Conservation (phyloP, 2,888 invertebrate species). For the Nemapogon koenigi region DNA sequence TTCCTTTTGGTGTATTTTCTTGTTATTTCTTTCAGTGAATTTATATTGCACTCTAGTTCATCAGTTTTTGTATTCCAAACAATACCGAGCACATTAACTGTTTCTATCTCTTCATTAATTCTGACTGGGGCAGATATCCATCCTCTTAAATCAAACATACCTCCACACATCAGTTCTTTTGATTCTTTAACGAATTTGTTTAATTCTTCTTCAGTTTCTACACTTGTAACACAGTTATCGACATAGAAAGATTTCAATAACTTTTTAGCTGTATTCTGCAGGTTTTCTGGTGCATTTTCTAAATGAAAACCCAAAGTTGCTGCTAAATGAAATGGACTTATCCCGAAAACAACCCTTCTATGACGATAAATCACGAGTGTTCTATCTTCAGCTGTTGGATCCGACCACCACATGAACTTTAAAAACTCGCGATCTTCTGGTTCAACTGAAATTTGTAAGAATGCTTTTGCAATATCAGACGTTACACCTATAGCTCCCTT, state of each 20-base stretch:
- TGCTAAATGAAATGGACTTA: constrained; percentile 11
- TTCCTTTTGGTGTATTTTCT: constrained; percentile 11
- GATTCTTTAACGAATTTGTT: constrained; percentile 13
- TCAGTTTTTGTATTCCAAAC: constrained; percentile 13
- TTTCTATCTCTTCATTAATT: no score
- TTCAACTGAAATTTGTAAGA: constrained; percentile 21
- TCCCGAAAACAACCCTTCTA: constrained; percentile 12
- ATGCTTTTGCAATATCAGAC: constrained; percentile 24
- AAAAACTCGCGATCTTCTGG: constrained; percentile 21
- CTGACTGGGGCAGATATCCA: constrained; percentile 14
- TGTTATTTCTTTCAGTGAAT: not conserved
- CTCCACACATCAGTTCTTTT: constrained; percentile 12
- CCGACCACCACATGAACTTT: constrained; percentile 20
- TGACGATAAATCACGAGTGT: constrained; percentile 2
- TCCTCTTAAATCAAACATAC: constrained; percentile 13
- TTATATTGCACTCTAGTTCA: constrained; percentile 8
- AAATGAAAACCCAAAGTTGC: constrained; percentile 10
- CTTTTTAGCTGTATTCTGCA: constrained; percentile 5
- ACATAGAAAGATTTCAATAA: constrained; percentile 14
- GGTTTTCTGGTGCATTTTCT: not conserved
- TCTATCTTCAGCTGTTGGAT: not conserved
- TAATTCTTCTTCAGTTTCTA: constrained; percentile 11
- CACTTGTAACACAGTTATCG: constrained; percentile 15
- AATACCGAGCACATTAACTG: constrained; percentile 1
- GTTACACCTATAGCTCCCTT: constrained; percentile 17